Percentiles rank a stretch among this genome's conserved stretches.
phyloP scores from a whole-genome alignment of 2,797 vertebrate genomes.

The Syndactyla subalaris region DNA sequence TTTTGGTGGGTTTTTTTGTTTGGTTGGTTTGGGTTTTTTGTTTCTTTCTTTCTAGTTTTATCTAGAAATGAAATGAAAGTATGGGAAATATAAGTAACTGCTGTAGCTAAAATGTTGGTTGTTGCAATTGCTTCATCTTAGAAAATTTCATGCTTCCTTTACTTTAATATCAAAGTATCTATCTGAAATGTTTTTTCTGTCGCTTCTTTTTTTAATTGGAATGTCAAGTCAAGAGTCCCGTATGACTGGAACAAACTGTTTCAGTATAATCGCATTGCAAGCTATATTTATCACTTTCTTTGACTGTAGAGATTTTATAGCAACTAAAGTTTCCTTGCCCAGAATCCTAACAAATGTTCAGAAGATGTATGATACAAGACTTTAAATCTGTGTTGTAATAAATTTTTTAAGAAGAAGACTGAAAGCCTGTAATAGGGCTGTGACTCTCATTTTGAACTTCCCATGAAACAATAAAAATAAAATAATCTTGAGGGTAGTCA shows the following conservation, averaged over 20 bases:
- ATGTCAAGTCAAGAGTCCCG: slow-evolving; percentile 34
- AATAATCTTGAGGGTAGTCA: background rate
- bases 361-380: background rate
- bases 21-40: background rate
- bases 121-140: background rate
- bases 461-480: background rate
- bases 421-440: background rate
- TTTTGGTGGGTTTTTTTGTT: background rate
- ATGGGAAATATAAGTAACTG: background rate
- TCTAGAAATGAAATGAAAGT: background rate
- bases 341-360: slow-evolving; percentile 26
- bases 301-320: slow-evolving; percentile 41
- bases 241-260: slow-evolving; percentile 64
- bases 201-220: slow-evolving; percentile 57
- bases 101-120: background rate
- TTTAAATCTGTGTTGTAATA: background rate
- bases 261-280: slow-evolving; percentile 47
- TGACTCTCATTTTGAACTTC: background rate
- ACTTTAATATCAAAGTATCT: background rate
- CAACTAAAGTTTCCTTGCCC: background rate
- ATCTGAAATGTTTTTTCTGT: slow-evolving; percentile 46
- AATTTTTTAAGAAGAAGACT: background rate
- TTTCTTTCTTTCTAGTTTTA: background rate
- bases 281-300: slow-evolving; percentile 52
- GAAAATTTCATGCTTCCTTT: background rate